A percentile compares a stretch with the other conserved stretches of the same genome.
phyloP scores from a whole-genome alignment of 2,888 invertebrate species.

The Chrysodeixis includens region DNA sequence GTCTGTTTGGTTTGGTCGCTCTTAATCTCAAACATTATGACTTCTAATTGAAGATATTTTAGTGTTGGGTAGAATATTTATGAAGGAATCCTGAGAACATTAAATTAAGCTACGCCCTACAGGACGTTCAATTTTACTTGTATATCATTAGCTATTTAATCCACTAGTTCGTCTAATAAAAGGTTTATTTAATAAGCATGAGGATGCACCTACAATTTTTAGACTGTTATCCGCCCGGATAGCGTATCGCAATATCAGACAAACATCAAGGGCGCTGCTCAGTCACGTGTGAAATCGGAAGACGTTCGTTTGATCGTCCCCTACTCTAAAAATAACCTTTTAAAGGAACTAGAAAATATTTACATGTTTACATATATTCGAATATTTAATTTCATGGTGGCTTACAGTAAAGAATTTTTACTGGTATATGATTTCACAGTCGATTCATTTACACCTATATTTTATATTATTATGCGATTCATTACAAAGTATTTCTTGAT shows the following conservation, averaged over 20 bases:
- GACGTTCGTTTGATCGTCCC: background rate
- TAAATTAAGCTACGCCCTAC: too few species aligned
- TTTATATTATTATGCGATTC: constrained; percentile 1
- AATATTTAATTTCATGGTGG: constrained; percentile 5
- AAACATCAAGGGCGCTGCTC: background rate
- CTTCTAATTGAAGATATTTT: too few species aligned
- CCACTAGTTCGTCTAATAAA: background rate
- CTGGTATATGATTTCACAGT: background rate
- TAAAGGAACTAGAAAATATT: background rate
- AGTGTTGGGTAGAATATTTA: too few species aligned
- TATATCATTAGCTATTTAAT: too few species aligned
- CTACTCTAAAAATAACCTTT: background rate
- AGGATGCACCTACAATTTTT: background rate
- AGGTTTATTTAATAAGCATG: background rate
- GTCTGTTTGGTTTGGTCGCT: too few species aligned
- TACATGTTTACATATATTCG: constrained; percentile 1
- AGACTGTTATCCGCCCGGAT: background rate
- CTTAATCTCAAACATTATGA: too few species aligned
- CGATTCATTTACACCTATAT: background rate
- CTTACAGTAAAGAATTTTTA: background rate
- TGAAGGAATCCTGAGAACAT: too few species aligned
- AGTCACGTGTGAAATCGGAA: background rate
- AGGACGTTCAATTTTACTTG: too few species aligned
- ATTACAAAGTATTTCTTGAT: background rate
- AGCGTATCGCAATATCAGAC: background rate